phyloP scores from a whole-genome alignment of 2,888 invertebrate genomes.

The Drosophila acutilabella region DNA sequence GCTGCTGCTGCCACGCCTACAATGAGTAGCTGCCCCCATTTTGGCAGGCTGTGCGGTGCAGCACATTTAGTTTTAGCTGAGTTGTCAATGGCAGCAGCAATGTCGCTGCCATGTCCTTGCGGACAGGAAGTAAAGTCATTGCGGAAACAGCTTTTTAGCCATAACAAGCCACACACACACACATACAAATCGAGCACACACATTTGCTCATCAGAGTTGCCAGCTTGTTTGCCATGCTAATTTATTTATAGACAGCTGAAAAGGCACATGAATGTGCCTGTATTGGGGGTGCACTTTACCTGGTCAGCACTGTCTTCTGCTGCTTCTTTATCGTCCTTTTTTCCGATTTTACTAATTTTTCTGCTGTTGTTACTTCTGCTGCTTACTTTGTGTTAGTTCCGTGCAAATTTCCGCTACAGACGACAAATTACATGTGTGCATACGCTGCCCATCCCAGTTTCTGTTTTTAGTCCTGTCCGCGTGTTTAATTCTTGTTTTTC shows the following conservation, averaged over 20 bases:
- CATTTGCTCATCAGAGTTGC: conserved; percentile 29
- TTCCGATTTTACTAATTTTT: conserved; percentile 1
- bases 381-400: conserved; percentile 43
- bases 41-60: conserved; percentile 51
- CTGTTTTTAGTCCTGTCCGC: background rate
- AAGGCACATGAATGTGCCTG: background rate
- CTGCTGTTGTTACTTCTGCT: conserved; percentile 26
- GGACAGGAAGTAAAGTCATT: conserved; percentile 80
- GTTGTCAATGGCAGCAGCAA: conserved; percentile 72
- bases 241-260: conserved; percentile 76
- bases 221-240: conserved; percentile 79
- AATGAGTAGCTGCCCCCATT: conserved; percentile 7
- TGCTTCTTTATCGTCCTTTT: conserved; percentile 9
- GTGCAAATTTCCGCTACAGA: conserved; percentile 78
- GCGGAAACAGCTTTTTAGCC: conserved; percentile 81
- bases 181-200: conserved; percentile 12
- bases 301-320: conserved; percentile 24
- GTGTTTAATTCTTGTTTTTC: background rate
- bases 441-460: conserved; percentile 51
- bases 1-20: conserved; percentile 27
- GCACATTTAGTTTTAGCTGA: conserved; percentile 74
- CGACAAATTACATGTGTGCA: conserved; percentile 74
- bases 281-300: conserved; percentile 1
- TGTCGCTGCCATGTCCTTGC: conserved; percentile 63
- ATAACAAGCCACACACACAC: conserved; percentile 65